A percentile compares a stretch with the other conserved stretches of the same genome.
phyloP scores from a whole-genome alignment of 2,113 vertebrate species.

The Zapornia atra region DNA sequence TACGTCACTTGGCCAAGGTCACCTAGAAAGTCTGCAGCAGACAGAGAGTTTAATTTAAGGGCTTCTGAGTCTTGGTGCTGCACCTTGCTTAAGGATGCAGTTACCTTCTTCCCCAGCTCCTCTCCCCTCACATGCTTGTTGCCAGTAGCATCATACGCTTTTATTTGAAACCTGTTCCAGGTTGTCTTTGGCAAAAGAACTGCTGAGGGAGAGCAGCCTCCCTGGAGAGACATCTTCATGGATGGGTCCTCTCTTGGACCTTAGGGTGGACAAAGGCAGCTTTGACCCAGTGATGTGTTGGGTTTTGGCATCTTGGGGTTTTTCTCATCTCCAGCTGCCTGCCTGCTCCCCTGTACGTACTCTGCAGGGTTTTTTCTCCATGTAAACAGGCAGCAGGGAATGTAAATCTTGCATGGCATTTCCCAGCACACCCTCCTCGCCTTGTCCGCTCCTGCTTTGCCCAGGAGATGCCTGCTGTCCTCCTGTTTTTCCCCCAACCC shows the following conservation, averaged over 20 bases:
- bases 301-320: background rate
- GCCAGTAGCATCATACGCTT: background rate
- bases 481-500: background rate
- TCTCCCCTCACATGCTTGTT: background rate
- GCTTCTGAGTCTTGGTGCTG: background rate
- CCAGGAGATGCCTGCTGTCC: background rate
- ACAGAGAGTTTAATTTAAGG: background rate
- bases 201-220: background rate
- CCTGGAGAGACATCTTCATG: background rate
- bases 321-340: background rate
- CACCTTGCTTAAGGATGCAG: background rate
- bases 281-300: background rate
- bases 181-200: background rate
- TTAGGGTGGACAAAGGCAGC: background rate
- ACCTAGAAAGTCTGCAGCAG: background rate
- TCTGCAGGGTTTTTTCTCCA: conserved; percentile 39
- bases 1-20: conserved; percentile 22
- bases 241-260: background rate
- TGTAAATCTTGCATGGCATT: conserved; percentile 55
- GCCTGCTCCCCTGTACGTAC: background rate
- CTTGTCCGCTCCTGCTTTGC: background rate
- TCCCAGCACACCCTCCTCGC: conserved; percentile 1
- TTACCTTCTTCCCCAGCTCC: background rate
- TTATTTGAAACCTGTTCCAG: background rate
- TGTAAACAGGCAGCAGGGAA: conserved; percentile 36